These are phyloP conservation scores for Pelecanus crispus DNA, from an alignment of 2,113 vertebrate genomes.

Conservation along the genomic window DNA sequence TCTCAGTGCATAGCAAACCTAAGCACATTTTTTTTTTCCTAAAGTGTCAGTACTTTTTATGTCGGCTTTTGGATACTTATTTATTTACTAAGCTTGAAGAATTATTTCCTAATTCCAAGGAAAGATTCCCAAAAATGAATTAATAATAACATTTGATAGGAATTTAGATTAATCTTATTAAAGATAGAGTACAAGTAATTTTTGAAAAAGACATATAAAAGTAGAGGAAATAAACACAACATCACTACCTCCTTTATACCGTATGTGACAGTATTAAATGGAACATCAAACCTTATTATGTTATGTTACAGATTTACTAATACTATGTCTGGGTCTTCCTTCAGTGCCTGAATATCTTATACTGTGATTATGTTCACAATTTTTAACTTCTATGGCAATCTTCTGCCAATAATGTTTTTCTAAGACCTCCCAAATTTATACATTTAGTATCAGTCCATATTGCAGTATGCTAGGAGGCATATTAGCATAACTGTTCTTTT, in stretches of 20 bases:
- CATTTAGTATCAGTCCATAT: neutral
- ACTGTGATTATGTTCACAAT: neutral
- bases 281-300: neutral
- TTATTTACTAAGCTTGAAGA: neutral
- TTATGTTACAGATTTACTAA: neutral
- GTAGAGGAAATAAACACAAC: neutral
- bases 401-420: neutral
- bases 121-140: neutral
- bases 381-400: neutral
- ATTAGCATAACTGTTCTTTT: neutral
- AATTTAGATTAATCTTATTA: neutral
- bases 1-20: neutral
- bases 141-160: neutral
- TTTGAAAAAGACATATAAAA: neutral
- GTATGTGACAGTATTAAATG: neutral
- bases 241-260: neutral
- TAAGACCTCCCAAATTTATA: neutral
- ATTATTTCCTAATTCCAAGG: neutral
- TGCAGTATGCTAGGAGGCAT: neutral
- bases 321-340: neutral
- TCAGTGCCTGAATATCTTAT: neutral
- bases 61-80: neutral
- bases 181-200: neutral
- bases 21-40: rapidly evolving
- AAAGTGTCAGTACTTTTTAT: neutral